A percentile compares a stretch with the other conserved stretches of the same genome.
Evolutionary conservation across 2,888 invertebrate species (phyloP).

Genomic region (Ephialtes manifestator): DNA sequence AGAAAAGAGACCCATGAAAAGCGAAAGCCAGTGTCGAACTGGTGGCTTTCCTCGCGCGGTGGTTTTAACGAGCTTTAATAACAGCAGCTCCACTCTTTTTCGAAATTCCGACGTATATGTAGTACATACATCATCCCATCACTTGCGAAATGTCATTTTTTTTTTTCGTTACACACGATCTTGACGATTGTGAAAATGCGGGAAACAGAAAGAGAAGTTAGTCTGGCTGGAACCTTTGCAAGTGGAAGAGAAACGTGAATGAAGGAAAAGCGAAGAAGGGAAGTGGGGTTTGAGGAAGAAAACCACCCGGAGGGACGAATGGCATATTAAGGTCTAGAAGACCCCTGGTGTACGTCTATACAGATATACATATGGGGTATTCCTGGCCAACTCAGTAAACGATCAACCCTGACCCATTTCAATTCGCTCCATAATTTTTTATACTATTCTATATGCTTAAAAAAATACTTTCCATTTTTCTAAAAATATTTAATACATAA

Average conservation of each 20-base stretch:
- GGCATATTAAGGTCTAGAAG: slow-evolving; percentile 24
- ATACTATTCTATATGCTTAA: no score
- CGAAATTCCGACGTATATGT: not conserved
- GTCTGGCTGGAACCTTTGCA: slow-evolving; percentile 8
- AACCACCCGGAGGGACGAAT: slow-evolving; percentile 5
- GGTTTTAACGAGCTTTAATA: slow-evolving; percentile 28
- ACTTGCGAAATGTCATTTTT: not conserved
- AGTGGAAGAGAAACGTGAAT: slow-evolving; percentile 21
- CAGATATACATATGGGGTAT: not conserved
- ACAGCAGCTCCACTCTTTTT: slow-evolving; percentile 36
- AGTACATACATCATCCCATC: not conserved
- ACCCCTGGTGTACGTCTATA: not conserved
- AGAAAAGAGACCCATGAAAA: not conserved
- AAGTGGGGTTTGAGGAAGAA: not conserved
- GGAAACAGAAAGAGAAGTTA: slow-evolving; percentile 16
- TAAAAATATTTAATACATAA: no score
- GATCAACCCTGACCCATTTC: no score
- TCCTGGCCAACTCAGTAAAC: no score
- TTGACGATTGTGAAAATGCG: slow-evolving; percentile 33
- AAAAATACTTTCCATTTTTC: no score
- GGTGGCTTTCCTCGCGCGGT: not conserved
- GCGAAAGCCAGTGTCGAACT: not conserved
- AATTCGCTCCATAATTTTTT: no score
- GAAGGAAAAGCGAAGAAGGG: slow-evolving; percentile 20
- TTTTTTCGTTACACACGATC: not conserved